Evolutionary conservation across 92 coral and sea anemone genomes (phyloP), one percentile per base, ranked within the genome.

Genomic region (Zoanthus solanderi): DNA sequence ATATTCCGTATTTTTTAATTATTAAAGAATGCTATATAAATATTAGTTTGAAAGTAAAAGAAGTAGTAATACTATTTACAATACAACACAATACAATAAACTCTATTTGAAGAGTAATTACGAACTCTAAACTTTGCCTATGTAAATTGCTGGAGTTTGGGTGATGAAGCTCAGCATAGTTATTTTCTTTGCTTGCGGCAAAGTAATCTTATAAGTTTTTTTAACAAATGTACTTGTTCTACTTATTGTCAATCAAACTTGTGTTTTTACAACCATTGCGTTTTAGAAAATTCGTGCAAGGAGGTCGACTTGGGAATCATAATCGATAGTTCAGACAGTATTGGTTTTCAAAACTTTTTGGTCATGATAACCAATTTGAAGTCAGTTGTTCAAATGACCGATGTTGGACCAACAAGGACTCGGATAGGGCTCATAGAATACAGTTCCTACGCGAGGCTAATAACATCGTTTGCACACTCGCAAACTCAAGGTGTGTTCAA

Each of bases 301-400:
- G 6, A 81, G 32, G 1, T 81, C 13, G 85, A 81, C 74, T 44
- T 81, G 60, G 85, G 85, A 11, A n/a, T 81, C 0, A 46, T 66
- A 14, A 57, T 81, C 11, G 85, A 81, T 58, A 81, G 85, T 30
- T 81, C 85, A 0, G 85, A 81, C 75, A 81, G 85, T 44, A 66
- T 81, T 81, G 85, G 85, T 42, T 18, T 81, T 47, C 12, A 65
- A 30, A 65, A 65, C 34, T 81, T 81, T 29, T 45, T 45, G 46
- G 29, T 46, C 3, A 15, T 81, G 85, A 32, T 81, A 56, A 23
- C 66, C 44, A 31, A 66, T 37, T 34, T 81, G 75, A 66, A 81
- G 75, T 0, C 23, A 14, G 23, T 81, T 7, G 75, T 48, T 12
- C 58, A 65, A 2, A 28, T 44, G 75, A n/a, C 60, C 5, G 61